These are phyloP conservation scores for Amiota communis DNA, from an alignment of 2,888 invertebrate genomes.

Conservation along the genomic window DNA sequence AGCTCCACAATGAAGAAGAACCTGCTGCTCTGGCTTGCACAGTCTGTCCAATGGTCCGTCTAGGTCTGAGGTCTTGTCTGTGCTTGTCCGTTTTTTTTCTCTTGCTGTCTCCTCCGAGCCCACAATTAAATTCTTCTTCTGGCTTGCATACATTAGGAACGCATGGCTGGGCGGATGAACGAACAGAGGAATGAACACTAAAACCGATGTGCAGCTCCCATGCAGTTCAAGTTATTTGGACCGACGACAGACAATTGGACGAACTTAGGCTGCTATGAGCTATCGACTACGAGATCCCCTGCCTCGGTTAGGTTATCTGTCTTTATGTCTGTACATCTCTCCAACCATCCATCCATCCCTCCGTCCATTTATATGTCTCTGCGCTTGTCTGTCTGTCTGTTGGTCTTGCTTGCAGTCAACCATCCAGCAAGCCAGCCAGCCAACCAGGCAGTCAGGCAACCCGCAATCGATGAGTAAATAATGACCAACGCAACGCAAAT, in stretches of 20 bases:
- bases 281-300: conserved; percentile 23
- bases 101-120: background rate
- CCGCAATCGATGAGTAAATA: conserved; percentile 62
- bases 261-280: background rate
- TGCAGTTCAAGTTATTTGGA: conserved; percentile 26
- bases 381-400: conserved; percentile 39
- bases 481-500: conserved; percentile 62
- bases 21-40: conserved; percentile 18
- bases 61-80: conserved; percentile 1
- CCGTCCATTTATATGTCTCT: background rate
- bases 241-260: conserved; percentile 1
- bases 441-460: conserved; percentile 10
- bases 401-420: conserved; percentile 34
- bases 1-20: background rate
- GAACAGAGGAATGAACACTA: background rate
- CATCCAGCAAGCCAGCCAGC: conserved; percentile 17
- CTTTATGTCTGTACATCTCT: background rate
- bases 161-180: conserved; percentile 3
- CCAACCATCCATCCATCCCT: background rate
- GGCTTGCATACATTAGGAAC: conserved; percentile 11
- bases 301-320: conserved; percentile 4
- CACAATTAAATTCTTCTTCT: background rate
- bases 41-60: conserved; percentile 14
- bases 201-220: conserved; percentile 44
- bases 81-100: conserved; percentile 4